These are phyloP conservation scores for Bursaphelenchus okinawaensis DNA, from an alignment of 2,888 invertebrate species.

Conservation along the genomic window DNA sequence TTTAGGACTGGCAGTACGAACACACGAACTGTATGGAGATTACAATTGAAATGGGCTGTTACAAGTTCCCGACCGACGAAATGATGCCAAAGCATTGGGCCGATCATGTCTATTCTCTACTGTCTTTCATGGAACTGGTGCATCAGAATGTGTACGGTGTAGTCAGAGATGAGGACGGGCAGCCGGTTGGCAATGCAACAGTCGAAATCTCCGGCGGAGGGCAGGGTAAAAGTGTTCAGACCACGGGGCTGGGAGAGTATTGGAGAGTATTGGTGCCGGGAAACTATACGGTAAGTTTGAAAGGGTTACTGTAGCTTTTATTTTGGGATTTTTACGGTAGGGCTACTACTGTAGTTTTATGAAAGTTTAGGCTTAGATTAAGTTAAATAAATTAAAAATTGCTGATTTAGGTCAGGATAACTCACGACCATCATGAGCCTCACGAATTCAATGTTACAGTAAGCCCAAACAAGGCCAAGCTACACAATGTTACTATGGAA, in stretches of 20 bases:
- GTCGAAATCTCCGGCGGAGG: slow-evolving; percentile 67
- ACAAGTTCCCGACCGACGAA: slow-evolving; percentile 75
- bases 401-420: neutral
- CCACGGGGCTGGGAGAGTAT: slow-evolving; percentile 78
- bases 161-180: slow-evolving; percentile 25
- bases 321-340: slow-evolving; percentile 2
- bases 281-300: slow-evolving; percentile 32
- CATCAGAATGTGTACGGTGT: slow-evolving; percentile 49
- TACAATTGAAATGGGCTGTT: slow-evolving; percentile 88
- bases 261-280: slow-evolving; percentile 84
- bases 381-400: neutral
- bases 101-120: slow-evolving; percentile 78
- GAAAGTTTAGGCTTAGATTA: too few relatives aligned
- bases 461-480: slow-evolving; percentile 4
- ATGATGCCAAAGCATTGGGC: slow-evolving; percentile 75
- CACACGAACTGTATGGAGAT: slow-evolving; percentile 86
- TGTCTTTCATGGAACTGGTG: slow-evolving; percentile 81
- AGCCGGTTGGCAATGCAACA: slow-evolving; percentile 68
- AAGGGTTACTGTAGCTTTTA: neutral
- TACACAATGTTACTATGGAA: slow-evolving; percentile 27
- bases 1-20: slow-evolving; percentile 96
- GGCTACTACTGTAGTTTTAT: too few relatives aligned
- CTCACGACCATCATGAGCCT: slow-evolving; percentile 35
- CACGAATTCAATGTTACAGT: slow-evolving; percentile 29
- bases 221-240: slow-evolving; percentile 69